Evolutionary conservation across 1,140 invertebrate genomes (phyloP).

Genomic region (Polypedilum pembai): DNA sequence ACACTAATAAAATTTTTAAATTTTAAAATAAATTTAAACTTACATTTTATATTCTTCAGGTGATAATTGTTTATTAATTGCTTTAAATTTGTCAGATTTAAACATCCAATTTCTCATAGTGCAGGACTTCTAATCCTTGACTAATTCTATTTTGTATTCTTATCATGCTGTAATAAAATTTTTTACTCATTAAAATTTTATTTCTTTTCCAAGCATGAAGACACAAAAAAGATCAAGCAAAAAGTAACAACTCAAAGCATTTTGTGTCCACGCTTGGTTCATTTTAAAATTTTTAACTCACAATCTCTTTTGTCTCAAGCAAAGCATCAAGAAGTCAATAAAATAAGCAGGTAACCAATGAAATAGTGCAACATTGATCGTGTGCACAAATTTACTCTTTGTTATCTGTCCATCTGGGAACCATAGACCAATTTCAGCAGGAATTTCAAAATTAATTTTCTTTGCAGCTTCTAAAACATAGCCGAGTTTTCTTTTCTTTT

Average conservation of each 20-base stretch:
- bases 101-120: constrained; percentile 64
- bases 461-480: constrained; percentile 46
- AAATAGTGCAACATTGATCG: constrained; percentile 49
- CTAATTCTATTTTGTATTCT: constrained; percentile 48
- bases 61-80: constrained; percentile 50
- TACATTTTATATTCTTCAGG: constrained; percentile 49
- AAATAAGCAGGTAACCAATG: constrained; percentile 57
- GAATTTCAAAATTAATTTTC: constrained; percentile 43
- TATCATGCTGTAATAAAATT: constrained; percentile 45
- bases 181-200: background rate
- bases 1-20: too few relatives aligned
- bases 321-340: constrained; percentile 50
- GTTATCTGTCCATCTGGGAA: constrained; percentile 56
- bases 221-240: background rate
- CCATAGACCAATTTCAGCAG: constrained; percentile 54
- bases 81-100: constrained; percentile 43
- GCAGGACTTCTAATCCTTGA: constrained; percentile 49
- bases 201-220: background rate
- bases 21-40: constrained; percentile 48
- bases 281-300: constrained; percentile 49
- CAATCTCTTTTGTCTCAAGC: constrained; percentile 57
- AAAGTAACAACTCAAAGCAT: constrained; percentile 28
- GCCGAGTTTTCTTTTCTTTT: constrained; percentile 47
- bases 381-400: constrained; percentile 48
- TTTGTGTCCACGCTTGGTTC: background rate